These are phyloP conservation scores for Adelphocoris suturalis DNA, from an alignment of 2,888 invertebrate species.

Conservation along the genomic window DNA sequence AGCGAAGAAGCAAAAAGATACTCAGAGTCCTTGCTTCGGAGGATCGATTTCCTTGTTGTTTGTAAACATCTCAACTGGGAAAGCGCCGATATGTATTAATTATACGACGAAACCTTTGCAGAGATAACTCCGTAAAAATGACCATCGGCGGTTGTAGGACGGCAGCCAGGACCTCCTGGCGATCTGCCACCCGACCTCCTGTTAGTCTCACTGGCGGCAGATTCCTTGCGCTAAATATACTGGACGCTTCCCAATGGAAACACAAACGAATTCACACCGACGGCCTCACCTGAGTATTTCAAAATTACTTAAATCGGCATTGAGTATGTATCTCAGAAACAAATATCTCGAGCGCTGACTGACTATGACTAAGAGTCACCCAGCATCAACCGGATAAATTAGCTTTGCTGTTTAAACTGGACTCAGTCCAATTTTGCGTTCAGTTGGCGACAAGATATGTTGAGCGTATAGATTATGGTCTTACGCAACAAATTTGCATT, in stretches of 20 bases:
- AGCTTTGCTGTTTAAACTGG: neutral
- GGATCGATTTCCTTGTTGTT: conserved; percentile 4
- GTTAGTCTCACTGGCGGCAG: conserved; percentile 32
- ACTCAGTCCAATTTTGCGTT: neutral
- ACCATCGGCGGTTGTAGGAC: conserved; percentile 57
- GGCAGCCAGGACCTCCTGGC: conserved; percentile 66
- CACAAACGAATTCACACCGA: neutral
- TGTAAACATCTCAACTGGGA: conserved; percentile 33
- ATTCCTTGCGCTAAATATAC: conserved; percentile 65
- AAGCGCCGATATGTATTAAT: conserved; percentile 37
- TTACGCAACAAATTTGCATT: neutral
- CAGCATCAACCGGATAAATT: neutral
- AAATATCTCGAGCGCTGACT: no score
- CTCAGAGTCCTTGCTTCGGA: no score
- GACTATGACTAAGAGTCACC: neutral
- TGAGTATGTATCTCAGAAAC: no score
- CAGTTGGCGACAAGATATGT: neutral
- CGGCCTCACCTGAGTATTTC: neutral
- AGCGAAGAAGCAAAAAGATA: no score
- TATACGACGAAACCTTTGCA: conserved; percentile 31
- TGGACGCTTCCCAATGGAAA: conserved; percentile 52
- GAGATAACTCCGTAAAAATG: conserved; percentile 36
- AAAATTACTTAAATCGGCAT: neutral
- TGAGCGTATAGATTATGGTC: neutral
- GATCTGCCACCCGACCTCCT: conserved; percentile 47